Conservation (phyloP, 2,888 invertebrate genomes). For the Sphaerophoria rueppellii region DNA sequence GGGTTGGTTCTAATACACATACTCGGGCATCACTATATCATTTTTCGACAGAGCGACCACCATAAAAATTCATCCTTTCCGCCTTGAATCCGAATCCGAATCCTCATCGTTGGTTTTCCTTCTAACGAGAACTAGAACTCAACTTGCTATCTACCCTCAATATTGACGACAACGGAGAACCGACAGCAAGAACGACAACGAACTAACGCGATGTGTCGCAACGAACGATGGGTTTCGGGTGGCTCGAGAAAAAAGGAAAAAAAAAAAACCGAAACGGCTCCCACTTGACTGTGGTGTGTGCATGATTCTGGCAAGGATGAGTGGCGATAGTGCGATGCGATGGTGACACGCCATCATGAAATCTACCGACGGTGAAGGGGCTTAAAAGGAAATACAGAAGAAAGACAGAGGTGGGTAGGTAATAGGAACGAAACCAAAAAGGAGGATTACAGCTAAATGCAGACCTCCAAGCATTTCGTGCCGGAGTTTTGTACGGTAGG, state of each 20-base stretch:
- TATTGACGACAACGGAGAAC: conserved; percentile 29
- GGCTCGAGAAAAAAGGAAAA: neutral
- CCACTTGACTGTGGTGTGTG: conserved; percentile 35
- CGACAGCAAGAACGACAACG: neutral
- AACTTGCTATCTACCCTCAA: conserved; percentile 12
- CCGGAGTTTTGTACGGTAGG: conserved; percentile 68
- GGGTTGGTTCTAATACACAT: conserved; percentile 13
- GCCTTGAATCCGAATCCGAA: conserved; percentile 30
- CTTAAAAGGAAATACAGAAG: neutral
- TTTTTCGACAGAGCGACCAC: conserved; percentile 73
- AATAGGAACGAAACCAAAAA: neutral
- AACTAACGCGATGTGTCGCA: too few relatives aligned
- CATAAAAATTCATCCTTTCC: conserved; percentile 72
- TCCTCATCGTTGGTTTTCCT: neutral
- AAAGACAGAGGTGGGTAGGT: neutral
- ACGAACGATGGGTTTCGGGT: too few relatives aligned
- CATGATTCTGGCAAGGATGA: conserved; percentile 51
- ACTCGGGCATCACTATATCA: conserved; percentile 61
- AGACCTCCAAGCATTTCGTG: conserved; percentile 70
- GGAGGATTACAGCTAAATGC: conserved; percentile 38
- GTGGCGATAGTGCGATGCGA: conserved; percentile 54
- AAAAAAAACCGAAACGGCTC: conserved; percentile 44
- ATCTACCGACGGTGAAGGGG: conserved; percentile 7
- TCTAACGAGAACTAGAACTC: neutral
- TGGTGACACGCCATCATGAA: conserved; percentile 31